phyloP scores from a whole-genome alignment of 1,140 invertebrate species.

The Trichomalopsis sarcophagae region DNA sequence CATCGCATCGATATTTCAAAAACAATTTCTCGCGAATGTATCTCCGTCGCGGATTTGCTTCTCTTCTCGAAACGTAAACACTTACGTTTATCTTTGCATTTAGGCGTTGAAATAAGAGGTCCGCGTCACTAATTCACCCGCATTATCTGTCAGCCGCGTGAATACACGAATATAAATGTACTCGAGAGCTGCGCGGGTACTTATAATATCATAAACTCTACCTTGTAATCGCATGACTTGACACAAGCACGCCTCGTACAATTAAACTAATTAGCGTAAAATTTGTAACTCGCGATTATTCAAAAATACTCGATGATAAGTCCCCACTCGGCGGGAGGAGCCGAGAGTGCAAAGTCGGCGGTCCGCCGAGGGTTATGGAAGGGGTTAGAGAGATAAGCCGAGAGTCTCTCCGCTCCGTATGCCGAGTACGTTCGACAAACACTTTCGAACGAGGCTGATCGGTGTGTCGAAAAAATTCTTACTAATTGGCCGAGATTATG shows the following conservation, averaged over 20 bases:
- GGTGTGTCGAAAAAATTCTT: no score
- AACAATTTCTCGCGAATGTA: background rate
- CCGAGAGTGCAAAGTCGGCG: conserved; percentile 8
- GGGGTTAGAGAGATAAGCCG: conserved; percentile 13
- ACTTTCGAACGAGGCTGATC: background rate
- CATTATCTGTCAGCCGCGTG: background rate
- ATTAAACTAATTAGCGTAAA: conserved; percentile 26
- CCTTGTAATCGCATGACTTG: conserved; percentile 5
- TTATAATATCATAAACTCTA: background rate
- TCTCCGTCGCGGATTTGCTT: background rate
- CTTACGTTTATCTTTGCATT: no score
- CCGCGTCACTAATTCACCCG: no score
- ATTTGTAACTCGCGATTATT: conserved; percentile 30
- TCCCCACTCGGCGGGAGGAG: background rate
- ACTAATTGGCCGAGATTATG: no score
- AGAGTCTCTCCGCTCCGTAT: background rate
- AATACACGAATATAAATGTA: background rate
- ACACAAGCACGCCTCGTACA: background rate
- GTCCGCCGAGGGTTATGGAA: background rate
- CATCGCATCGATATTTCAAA: background rate
- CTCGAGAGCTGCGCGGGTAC: no score
- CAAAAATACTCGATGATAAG: background rate
- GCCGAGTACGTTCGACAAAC: background rate
- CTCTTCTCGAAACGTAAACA: no score
- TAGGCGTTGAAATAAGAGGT: no score